Evolutionary conservation across 2,113 vertebrate species (phyloP).

Genomic region (Panthera leo): DNA sequence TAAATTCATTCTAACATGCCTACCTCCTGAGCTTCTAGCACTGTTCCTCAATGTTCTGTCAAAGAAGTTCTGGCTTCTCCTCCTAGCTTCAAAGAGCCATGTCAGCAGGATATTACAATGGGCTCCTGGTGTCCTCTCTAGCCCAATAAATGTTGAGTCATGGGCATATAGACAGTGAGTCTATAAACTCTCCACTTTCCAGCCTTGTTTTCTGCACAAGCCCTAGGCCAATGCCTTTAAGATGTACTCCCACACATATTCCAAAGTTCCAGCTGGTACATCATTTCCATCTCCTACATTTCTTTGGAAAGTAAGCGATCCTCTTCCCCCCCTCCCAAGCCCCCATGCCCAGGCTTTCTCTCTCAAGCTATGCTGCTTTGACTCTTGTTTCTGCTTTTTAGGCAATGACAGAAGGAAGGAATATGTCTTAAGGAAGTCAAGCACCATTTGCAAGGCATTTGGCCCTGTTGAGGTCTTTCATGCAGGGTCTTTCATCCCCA

Average conservation of each 20-base stretch:
- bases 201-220: not conserved
- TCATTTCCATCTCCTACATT: not conserved
- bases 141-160: not conserved
- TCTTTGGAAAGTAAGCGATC: not conserved
- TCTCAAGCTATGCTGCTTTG: not conserved
- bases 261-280: not conserved
- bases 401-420: not conserved
- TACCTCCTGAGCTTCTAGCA: not conserved
- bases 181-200: not conserved
- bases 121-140: not conserved
- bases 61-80: not conserved
- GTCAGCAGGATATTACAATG: not conserved
- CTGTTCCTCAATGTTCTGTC: not conserved
- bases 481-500: not conserved
- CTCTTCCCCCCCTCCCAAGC: rapidly evolving
- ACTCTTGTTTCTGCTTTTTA: not conserved
- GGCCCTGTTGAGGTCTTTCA: not conserved
- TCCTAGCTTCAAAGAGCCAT: not conserved
- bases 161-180: not conserved
- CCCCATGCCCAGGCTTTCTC: not conserved
- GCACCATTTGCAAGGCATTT: not conserved
- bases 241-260: not conserved
- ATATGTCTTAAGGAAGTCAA: not conserved
- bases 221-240: not conserved
- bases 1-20: not conserved